Conservation (phyloP, 2,113 vertebrate species). For the Microcebus jonahi region DNA sequence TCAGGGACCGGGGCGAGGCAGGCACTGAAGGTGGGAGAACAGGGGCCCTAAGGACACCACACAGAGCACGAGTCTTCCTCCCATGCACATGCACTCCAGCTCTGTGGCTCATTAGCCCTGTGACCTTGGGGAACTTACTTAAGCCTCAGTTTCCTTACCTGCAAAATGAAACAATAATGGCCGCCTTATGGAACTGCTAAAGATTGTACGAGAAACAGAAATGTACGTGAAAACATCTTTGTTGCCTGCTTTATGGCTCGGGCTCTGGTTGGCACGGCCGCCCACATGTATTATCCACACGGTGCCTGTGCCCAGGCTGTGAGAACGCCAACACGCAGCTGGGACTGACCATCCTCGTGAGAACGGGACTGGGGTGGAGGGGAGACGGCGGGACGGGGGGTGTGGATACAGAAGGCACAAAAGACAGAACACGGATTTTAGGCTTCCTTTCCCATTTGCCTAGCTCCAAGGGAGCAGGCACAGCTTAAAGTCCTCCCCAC, state of each 20-base stretch:
- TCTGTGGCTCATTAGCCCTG: not conserved
- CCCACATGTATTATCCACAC: not conserved
- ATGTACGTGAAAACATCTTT: not conserved
- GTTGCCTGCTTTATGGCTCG: not conserved
- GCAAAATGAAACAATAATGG: not conserved
- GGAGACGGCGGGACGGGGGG: too few relatives aligned
- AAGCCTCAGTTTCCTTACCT: conserved; percentile 28
- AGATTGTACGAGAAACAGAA: not conserved
- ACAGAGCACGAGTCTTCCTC: too few relatives aligned
- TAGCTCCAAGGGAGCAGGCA: not conserved
- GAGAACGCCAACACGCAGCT: not conserved
- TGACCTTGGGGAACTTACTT: not conserved
- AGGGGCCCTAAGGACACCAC: too few relatives aligned
- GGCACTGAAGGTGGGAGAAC: too few relatives aligned
- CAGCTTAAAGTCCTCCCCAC: not conserved
- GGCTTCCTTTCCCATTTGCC: not conserved
- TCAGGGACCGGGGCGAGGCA: too few relatives aligned
- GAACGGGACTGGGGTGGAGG: not conserved
- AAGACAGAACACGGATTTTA: not conserved
- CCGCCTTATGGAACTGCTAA: not conserved
- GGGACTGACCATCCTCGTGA: not conserved
- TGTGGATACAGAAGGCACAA: not conserved
- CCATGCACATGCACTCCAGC: not conserved
- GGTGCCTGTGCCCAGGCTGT: not conserved
- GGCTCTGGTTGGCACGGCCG: not conserved